Evolutionary conservation across 2,888 invertebrate species (phyloP).

Genomic region (Teleiodes luculella): DNA sequence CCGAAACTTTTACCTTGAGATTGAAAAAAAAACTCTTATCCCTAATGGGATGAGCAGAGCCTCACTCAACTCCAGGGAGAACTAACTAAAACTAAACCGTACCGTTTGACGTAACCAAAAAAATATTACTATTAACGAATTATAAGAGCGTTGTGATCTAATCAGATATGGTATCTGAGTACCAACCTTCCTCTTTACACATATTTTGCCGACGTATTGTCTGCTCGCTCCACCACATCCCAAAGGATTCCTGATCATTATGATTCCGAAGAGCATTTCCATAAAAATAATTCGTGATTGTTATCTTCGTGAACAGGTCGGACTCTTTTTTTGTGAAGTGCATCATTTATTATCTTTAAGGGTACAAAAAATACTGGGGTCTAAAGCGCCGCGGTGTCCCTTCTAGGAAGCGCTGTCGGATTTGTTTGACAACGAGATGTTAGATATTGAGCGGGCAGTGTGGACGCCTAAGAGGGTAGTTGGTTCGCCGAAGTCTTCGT

Average conservation of each 20-base stretch:
- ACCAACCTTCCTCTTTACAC: slow-evolving; percentile 4
- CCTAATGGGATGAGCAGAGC: too few relatives aligned
- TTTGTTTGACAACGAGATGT: slow-evolving; percentile 75
- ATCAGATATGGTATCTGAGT: slow-evolving; percentile 13
- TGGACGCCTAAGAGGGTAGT: slow-evolving; percentile 40
- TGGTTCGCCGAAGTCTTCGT: slow-evolving; percentile 53
- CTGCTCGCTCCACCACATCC: slow-evolving; percentile 71
- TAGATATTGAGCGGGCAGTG: slow-evolving; percentile 67
- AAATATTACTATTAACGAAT: too few relatives aligned
- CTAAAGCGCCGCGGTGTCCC: slow-evolving; percentile 72
- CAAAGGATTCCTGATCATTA: slow-evolving; percentile 74
- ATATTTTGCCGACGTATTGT: slow-evolving; percentile 70
- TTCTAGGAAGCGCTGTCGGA: slow-evolving; percentile 70
- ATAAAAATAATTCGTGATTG: slow-evolving; percentile 75
- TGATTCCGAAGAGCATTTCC: slow-evolving; percentile 75
- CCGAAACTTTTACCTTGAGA: too few relatives aligned
- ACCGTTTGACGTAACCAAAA: too few relatives aligned
- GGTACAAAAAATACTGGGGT: slow-evolving; percentile 68
- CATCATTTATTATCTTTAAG: slow-evolving; percentile 77
- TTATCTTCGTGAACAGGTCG: slow-evolving; percentile 76
- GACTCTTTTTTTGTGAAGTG: slow-evolving; percentile 68
- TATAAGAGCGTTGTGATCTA: slow-evolving; percentile 3
- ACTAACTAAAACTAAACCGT: too few relatives aligned
- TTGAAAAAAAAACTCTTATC: too few relatives aligned
- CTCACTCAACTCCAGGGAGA: too few relatives aligned